These are phyloP conservation scores for Piprites chloris DNA, from an alignment of 2,113 vertebrate genomes.

Conservation along the genomic window DNA sequence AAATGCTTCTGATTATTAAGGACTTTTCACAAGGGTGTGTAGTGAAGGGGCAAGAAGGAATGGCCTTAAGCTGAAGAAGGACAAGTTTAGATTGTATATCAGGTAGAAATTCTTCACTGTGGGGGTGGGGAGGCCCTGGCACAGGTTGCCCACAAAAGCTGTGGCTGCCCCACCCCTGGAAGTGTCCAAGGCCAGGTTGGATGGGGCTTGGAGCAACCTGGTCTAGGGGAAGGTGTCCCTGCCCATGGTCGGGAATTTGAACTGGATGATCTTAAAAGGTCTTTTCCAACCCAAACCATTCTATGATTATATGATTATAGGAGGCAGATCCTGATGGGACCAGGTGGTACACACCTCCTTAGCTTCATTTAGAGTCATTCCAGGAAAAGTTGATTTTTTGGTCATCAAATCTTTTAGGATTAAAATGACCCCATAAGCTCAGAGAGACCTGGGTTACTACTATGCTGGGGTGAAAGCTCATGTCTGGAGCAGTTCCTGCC, in stretches of 20 bases:
- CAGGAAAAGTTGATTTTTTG: background rate
- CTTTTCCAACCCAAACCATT: background rate
- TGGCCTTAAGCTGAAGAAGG: background rate
- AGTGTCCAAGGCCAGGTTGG: too few species aligned
- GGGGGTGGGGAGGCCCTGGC: background rate
- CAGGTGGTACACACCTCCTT: background rate
- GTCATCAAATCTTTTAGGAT: background rate
- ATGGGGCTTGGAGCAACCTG: background rate
- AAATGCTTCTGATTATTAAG: background rate
- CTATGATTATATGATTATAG: background rate
- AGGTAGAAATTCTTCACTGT: background rate
- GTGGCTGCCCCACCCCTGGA: fast-evolving
- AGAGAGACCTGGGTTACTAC: background rate
- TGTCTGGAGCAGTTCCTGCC: background rate
- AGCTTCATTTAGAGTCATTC: background rate
- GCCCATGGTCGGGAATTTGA: too few species aligned
- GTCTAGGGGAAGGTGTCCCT: background rate
- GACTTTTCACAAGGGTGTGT: fast-evolving
- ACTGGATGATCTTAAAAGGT: background rate
- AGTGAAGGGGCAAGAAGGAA: background rate
- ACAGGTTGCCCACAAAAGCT: background rate
- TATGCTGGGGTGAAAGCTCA: background rate
- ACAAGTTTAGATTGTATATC: background rate
- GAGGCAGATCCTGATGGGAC: background rate
- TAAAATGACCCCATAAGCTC: background rate